Evolutionary conservation across 2,797 vertebrate species (phyloP), one percentile per base, ranked within the genome.

Genomic region (Brotula barbata): DNA sequence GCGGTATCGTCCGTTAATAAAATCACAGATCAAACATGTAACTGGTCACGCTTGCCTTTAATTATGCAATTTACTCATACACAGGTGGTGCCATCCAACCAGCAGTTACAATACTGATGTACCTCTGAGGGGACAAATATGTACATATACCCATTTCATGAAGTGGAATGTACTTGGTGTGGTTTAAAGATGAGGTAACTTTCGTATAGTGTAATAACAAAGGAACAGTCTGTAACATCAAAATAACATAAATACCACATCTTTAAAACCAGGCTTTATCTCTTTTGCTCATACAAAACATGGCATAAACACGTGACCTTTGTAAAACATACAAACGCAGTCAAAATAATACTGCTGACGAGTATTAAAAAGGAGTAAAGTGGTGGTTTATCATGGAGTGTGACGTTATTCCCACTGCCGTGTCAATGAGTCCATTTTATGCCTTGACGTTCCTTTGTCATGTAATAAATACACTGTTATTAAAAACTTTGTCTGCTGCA

Each of bases 401-500:
- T 55, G 68, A 80, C 76, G 75, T 81, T 55, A 66, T 58, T 19
- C 28, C 37, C 47, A 73, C 80, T 69, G 75, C 68, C 71, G 55
- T 62, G 77, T 89, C 72, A 50, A 50, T 40, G 21, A 66, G 34
- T 41, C 51, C 55, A 19, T 65, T 61, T 65, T 25, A 68, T 61
- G 34, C 67, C 41, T 44, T 40, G 41, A 43, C 20, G 36, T 59
- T 48, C 8, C 45, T 17, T 71, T 75, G 67, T 64, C 51, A 10
- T 59, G 25, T 65, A 88, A 88, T 89, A 88, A 89, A 88, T 85
- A 86, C 46, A 21, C 73, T 74, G 57, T n/a, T 65, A 58, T 64
- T 2, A 79, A 80, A 60, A 49, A 15, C 41, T 59, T 15, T 70
- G 59, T 52, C 55, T 75, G 55, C 71, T 73, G 53, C 21, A 44